Evolutionary conservation across 2,888 invertebrate genomes (phyloP).

Genomic region (Leucoma salicis): DNA sequence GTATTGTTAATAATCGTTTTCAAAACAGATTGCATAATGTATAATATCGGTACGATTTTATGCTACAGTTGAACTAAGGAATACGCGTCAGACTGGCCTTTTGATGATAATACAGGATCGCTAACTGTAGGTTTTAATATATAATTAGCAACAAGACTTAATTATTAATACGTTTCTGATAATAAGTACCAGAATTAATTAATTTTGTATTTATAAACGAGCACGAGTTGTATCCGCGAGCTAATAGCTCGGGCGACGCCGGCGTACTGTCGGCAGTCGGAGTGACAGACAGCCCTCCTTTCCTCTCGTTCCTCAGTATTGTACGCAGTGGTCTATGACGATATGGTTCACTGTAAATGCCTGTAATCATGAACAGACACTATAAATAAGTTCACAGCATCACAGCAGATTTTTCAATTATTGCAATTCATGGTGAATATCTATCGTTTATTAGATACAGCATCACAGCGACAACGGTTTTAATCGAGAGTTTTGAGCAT

Average conservation of each 20-base stretch:
- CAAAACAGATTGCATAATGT: constrained; percentile 40
- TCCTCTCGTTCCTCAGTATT: constrained; percentile 6
- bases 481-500: no score
- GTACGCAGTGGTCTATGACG: background rate
- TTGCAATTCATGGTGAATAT: background rate
- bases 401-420: background rate
- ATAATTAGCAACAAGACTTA: no score
- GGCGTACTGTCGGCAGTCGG: constrained; percentile 12
- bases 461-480: no score
- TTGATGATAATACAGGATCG: no score
- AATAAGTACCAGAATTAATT: no score
- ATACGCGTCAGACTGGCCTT: no score
- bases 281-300: constrained; percentile 8
- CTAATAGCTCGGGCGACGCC: constrained; percentile 41
- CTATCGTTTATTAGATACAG: no score
- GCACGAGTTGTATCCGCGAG: constrained; percentile 18
- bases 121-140: no score
- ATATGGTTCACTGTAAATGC: background rate
- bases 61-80: no score
- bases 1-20: constrained; percentile 15
- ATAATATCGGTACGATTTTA: no score
- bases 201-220: constrained; percentile 17
- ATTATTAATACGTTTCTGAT: no score
- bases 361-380: background rate
- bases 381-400: background rate